These are phyloP conservation scores for Microctonus hyperodae DNA, from an alignment of 2,888 invertebrate genomes.

Conservation along the genomic window DNA sequence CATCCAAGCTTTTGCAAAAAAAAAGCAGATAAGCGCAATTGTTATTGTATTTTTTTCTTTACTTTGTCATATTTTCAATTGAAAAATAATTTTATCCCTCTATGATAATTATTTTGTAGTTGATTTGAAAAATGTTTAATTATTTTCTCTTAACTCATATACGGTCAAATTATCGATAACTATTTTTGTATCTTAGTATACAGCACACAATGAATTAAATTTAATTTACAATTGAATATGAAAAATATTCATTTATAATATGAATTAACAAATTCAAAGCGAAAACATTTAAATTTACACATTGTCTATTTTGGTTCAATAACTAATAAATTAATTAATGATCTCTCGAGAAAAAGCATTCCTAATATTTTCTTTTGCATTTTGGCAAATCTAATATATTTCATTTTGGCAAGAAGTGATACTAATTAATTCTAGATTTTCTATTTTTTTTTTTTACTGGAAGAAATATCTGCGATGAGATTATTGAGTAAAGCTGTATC, in stretches of 20 bases:
- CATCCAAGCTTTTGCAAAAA: conserved; percentile 36
- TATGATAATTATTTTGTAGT: not conserved
- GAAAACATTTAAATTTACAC: conserved; percentile 38
- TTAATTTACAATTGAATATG: conserved; percentile 40
- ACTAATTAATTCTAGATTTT: conserved; percentile 21
- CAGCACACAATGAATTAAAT: conserved; percentile 35
- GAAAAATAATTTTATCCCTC: not conserved
- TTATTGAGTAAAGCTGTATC: conserved; percentile 26
- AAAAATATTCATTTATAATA: conserved; percentile 33
- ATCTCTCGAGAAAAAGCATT: conserved; percentile 30
- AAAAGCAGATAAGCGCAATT: conserved; percentile 20
- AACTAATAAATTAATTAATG: conserved; percentile 9
- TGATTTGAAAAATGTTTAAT: not conserved
- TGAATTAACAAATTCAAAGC: conserved; percentile 43
- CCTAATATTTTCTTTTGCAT: conserved; percentile 15
- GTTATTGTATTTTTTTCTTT: conserved; percentile 35
- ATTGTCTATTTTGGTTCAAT: conserved; percentile 37
- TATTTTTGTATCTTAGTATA: conserved; percentile 17
- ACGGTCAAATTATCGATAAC: not conserved
- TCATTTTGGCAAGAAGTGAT: conserved; percentile 29
- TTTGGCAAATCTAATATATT: conserved; percentile 19
- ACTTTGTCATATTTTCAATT: conserved; percentile 5
- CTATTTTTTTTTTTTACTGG: conserved; percentile 30
- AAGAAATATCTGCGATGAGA: conserved; percentile 27
- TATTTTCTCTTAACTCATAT: not conserved